Percentiles rank a stretch among this genome's conserved stretches.
Conservation (phyloP, 2,113 vertebrate genomes). For the Rhagologus leucostigma region DNA sequence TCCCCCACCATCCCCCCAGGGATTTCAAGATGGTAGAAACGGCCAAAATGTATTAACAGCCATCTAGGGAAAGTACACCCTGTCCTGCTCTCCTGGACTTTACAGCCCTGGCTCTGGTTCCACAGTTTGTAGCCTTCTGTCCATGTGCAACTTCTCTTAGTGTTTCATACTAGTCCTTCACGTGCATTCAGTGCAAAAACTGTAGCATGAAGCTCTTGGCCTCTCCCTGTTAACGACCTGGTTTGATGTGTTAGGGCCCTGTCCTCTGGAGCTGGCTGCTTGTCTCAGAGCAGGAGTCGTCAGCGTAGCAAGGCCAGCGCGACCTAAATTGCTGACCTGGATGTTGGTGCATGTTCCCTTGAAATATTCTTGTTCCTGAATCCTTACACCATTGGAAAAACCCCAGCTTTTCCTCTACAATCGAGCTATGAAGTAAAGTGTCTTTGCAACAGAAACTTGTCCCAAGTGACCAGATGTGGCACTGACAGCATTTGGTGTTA, state of each 20-base stretch:
- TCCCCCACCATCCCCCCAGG: rapidly evolving
- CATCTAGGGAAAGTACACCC: not conserved
- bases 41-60: not conserved
- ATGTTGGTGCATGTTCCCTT: not conserved
- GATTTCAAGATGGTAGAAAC: not conserved
- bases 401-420: not conserved
- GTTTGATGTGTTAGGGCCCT: not conserved
- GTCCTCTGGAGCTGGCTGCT: not conserved
- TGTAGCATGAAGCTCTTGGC: not conserved
- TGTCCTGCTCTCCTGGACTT: not conserved
- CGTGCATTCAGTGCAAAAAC: not conserved
- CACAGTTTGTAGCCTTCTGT: not conserved
- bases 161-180: not conserved
- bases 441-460: not conserved
- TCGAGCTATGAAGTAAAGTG: not conserved
- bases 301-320: rapidly evolving
- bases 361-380: not conserved
- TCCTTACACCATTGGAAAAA: not conserved
- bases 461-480: rapidly evolving
- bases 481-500: not conserved
- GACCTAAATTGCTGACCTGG: not conserved
- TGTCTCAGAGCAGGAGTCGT: not conserved
- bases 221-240: not conserved
- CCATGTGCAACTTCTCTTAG: not conserved
- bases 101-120: not conserved